These are phyloP conservation scores for Falcaria lacertinaria DNA, from an alignment of 2,888 invertebrate genomes.

Conservation along the genomic window DNA sequence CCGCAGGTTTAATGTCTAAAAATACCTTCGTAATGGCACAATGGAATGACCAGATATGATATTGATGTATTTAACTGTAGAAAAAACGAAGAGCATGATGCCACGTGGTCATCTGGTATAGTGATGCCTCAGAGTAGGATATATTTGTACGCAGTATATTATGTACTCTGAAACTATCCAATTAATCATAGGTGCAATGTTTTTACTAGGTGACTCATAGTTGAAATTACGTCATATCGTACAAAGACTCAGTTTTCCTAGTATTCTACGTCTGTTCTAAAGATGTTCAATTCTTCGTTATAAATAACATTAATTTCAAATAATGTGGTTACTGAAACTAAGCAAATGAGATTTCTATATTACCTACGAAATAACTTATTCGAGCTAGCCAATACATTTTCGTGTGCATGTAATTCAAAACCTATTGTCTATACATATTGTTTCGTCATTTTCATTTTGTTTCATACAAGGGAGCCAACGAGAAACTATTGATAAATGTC, in stretches of 20 bases:
- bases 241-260: not conserved
- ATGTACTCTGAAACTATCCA: too few species aligned
- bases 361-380: not conserved
- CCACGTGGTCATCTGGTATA: constrained; percentile 1
- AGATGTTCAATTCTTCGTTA: too few species aligned
- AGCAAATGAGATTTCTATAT: not conserved
- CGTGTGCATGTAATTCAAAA: not conserved
- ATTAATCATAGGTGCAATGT: constrained; percentile 3
- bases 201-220: constrained; percentile 5
- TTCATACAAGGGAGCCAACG: not conserved
- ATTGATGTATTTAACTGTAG: not conserved
- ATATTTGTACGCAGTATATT: too few species aligned
- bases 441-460: not conserved
- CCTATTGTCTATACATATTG: not conserved
- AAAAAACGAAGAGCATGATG: not conserved
- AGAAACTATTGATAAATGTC: not conserved
- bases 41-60: not conserved
- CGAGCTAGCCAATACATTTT: not conserved
- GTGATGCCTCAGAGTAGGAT: too few species aligned
- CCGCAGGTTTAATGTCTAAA: not conserved
- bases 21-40: not conserved
- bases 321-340: too few species aligned
- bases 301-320: too few species aligned
- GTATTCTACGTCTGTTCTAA: not conserved
- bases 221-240: constrained; percentile 3